phyloP scores from a whole-genome alignment of 2,797 vertebrate species.

The Emys orbicularis region DNA sequence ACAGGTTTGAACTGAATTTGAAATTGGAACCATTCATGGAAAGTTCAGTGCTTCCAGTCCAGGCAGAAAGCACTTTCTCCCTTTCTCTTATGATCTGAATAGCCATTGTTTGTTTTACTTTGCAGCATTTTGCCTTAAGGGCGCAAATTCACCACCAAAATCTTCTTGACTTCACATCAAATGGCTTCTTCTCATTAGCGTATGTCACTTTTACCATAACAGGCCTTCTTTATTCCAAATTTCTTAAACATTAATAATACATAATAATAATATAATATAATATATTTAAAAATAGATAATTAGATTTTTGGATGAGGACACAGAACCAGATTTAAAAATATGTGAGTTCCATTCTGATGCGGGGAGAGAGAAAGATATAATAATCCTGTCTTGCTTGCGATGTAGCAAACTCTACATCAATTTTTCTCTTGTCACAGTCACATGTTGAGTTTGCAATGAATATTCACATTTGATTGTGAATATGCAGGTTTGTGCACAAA shows the following conservation, averaged over 20 bases:
- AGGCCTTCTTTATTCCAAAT: background rate
- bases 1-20: slow-evolving; percentile 31
- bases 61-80: slow-evolving; percentile 31
- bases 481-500: background rate
- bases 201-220: background rate
- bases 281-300: background rate
- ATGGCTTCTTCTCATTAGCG: background rate
- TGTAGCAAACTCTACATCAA: background rate
- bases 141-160: background rate
- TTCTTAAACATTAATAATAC: background rate
- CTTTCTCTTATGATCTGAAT: background rate
- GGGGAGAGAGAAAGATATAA: background rate
- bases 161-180: background rate
- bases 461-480: background rate
- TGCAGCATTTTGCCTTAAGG: background rate
- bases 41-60: slow-evolving; percentile 33
- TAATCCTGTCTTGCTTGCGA: background rate
- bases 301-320: background rate
- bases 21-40: slow-evolving; percentile 38
- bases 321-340: background rate
- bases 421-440: background rate
- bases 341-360: background rate
- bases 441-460: background rate
- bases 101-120: background rate
- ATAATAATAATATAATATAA: background rate